Percentiles rank a stretch among this genome's conserved stretches.
Evolutionary conservation across 1,140 invertebrate species (phyloP).

Genomic region (Arion vulgaris): DNA sequence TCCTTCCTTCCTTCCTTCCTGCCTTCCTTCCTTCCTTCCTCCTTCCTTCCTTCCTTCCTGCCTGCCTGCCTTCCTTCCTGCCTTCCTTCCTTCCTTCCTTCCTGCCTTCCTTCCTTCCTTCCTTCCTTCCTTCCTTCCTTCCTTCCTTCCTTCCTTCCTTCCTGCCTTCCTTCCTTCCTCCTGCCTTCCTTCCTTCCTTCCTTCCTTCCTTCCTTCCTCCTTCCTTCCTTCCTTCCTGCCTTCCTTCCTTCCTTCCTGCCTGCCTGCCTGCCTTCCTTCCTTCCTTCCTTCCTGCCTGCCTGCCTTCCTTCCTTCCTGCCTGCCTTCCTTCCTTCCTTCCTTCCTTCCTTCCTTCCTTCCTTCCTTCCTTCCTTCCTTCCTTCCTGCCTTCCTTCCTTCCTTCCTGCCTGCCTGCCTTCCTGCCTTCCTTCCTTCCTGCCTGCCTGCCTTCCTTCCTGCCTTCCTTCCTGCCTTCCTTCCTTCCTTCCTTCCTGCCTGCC

Average conservation of each 20-base stretch:
- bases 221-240: background rate
- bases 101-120: background rate
- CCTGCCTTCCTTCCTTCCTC: background rate
- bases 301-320: background rate
- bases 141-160: background rate
- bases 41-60: no score
- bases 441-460: no score
- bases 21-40: no score
- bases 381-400: background rate
- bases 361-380: background rate
- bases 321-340: background rate
- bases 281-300: background rate
- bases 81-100: no score
- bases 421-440: no score
- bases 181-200: background rate
- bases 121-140: background rate
- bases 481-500: no score
- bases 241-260: background rate
- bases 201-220: background rate
- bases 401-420: no score
- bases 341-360: background rate
- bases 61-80: no score
- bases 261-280: background rate
- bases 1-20: no score
- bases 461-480: no score